A percentile compares a stretch with the other conserved stretches of the same genome.
Conservation (phyloP, 2,888 invertebrate species). For the Blomia tropicalis region DNA sequence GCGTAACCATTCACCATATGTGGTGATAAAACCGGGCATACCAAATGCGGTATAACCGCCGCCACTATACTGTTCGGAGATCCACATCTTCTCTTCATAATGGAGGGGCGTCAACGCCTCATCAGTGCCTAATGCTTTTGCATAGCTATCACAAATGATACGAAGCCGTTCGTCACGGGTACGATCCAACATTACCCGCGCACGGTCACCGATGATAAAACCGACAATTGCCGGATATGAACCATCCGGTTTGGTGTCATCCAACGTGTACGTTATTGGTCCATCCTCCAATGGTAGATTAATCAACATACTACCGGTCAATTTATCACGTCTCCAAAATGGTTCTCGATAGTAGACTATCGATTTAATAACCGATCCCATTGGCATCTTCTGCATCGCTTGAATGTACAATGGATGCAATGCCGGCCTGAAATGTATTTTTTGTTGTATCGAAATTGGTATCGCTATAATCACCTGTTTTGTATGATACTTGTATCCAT, state of each 20-base stretch:
- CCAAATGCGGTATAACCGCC: constrained; percentile 35
- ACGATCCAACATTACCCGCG: constrained; percentile 29
- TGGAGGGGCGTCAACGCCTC: constrained; percentile 31
- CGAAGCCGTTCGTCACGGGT: constrained; percentile 32
- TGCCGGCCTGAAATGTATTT: constrained; percentile 36
- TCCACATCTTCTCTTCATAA: constrained; percentile 35
- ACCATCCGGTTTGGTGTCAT: constrained; percentile 35
- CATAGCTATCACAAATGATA: constrained; percentile 31
- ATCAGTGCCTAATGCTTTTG: constrained; percentile 32
- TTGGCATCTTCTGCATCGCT: constrained; percentile 35
- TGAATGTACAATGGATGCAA: constrained; percentile 34
- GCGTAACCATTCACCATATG: constrained; percentile 34
- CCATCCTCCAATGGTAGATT: constrained; percentile 26
- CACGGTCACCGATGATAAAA: constrained; percentile 34
- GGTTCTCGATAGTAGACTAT: constrained; percentile 36
- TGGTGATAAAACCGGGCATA: constrained; percentile 35
- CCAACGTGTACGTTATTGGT: constrained; percentile 33
- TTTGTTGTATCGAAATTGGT: constrained; percentile 35
- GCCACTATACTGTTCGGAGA: constrained; percentile 35
- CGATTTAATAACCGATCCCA: constrained; percentile 38
- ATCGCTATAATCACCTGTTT: constrained; percentile 35
- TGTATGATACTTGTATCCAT: constrained; percentile 22
- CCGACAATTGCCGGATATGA: constrained; percentile 35
- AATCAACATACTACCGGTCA: constrained; percentile 34
- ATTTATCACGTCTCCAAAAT: constrained; percentile 38